Conservation (phyloP, 2,113 vertebrate genomes). For the Spea multiplicata region DNA sequence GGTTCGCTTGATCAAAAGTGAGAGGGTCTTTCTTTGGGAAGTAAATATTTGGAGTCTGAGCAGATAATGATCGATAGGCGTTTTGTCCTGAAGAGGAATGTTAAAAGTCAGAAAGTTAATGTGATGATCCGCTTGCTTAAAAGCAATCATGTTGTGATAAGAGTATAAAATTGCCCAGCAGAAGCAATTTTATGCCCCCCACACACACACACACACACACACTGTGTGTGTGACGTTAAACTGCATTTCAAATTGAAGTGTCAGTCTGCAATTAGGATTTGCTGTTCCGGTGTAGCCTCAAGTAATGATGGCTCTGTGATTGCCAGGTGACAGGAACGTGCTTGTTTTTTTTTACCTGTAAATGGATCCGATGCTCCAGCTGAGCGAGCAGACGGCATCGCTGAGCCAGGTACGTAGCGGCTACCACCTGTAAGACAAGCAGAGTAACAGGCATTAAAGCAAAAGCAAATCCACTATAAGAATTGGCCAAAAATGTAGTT, state of each 20-base stretch:
- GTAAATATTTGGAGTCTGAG: constrained; percentile 79
- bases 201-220: too few relatives aligned
- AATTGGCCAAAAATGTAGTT: too few relatives aligned
- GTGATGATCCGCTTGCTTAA: background rate
- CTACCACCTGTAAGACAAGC: constrained; percentile 73
- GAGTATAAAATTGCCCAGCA: background rate
- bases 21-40: constrained; percentile 92
- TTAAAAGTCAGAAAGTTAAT: background rate
- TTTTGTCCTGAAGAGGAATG: constrained; percentile 68
- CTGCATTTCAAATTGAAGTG: background rate
- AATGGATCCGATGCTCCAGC: constrained; percentile 74
- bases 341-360: constrained; percentile 68
- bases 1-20: constrained; percentile 93
- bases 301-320: background rate
- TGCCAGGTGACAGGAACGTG: background rate
- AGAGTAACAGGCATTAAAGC: too few relatives aligned
- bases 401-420: constrained; percentile 85
- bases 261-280: background rate
- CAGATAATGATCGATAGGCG: constrained; percentile 71
- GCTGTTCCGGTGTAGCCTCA: background rate
- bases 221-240: background rate
- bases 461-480: too few relatives aligned
- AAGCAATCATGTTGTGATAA: background rate
- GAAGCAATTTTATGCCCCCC: background rate
- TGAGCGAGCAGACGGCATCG: constrained; percentile 52